phyloP scores from a whole-genome alignment of 2,888 invertebrate genomes.

The Shargacucullia verbasci region DNA sequence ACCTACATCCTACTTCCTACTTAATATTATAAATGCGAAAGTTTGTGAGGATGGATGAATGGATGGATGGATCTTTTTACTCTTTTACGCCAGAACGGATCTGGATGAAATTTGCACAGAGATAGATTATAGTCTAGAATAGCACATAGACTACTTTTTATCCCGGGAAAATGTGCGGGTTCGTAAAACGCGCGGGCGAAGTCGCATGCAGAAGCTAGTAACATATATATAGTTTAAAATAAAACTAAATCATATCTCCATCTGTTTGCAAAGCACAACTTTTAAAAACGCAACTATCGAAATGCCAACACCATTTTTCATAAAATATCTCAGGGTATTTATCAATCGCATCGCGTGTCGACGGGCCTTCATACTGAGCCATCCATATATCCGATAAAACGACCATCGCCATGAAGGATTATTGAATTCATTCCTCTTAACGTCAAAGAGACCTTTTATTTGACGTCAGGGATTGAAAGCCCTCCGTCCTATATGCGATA shows the following conservation, averaged over 20 bases:
- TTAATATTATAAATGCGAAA: no score
- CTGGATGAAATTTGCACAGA: no score
- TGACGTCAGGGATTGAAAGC: constrained; percentile 58
- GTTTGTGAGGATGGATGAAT: no score
- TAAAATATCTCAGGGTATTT: constrained; percentile 27
- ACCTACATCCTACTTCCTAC: no score
- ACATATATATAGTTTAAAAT: no score
- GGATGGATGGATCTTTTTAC: no score
- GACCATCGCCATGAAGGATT: constrained; percentile 58
- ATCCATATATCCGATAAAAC: constrained; percentile 54
- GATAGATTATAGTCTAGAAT: no score
- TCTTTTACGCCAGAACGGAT: no score
- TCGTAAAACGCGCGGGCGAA: no score
- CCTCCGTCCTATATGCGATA: constrained; percentile 44
- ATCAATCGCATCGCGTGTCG: constrained; percentile 39
- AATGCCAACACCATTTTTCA: constrained; percentile 34
- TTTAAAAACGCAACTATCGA: constrained; percentile 2
- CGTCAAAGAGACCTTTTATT: constrained; percentile 66
- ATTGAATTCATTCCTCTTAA: constrained; percentile 69
- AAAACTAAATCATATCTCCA: neutral
- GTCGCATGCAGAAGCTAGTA: no score
- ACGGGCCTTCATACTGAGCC: constrained; percentile 19
- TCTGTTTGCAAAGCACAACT: neutral
- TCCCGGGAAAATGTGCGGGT: no score
- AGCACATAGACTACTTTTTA: no score